Evolutionary conservation across 2,113 vertebrate species (phyloP).

Genomic region (Gavia stellata): DNA sequence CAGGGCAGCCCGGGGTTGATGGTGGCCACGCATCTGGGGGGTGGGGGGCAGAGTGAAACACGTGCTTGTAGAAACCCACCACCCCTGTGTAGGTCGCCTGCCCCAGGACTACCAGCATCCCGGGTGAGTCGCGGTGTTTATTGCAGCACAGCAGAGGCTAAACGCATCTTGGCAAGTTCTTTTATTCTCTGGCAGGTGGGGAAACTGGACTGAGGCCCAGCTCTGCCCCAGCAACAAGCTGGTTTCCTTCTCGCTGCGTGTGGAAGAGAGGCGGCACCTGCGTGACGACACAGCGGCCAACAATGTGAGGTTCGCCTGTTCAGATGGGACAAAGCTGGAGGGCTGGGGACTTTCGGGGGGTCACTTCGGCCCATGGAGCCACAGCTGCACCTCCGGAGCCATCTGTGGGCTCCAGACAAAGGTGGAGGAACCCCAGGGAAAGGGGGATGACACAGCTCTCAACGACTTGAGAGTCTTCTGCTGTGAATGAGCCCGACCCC

Average conservation of each 20-base stretch:
- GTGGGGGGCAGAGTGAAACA: not conserved
- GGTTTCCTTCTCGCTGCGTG: constrained; percentile 34
- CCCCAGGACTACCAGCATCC: no score
- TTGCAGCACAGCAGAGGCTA: not conserved
- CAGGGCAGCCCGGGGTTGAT: not conserved
- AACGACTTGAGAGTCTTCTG: not conserved
- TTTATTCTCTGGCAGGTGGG: constrained; percentile 46
- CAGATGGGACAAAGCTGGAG: not conserved
- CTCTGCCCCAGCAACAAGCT: constrained; percentile 31
- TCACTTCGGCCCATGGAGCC: constrained; percentile 25
- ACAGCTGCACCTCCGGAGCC: not conserved
- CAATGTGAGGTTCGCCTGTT: constrained; percentile 40
- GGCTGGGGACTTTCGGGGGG: not conserved
- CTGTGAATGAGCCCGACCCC: not conserved
- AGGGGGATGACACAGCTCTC: not conserved
- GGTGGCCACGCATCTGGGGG: not conserved
- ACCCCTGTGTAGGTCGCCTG: not conserved
- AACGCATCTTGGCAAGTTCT: not conserved
- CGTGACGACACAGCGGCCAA: constrained; percentile 12
- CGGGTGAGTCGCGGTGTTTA: accelerated
- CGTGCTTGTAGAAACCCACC: not conserved
- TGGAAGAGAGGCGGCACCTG: not conserved
- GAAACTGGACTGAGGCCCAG: constrained; percentile 35
- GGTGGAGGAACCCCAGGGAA: not conserved
- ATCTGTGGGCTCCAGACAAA: constrained; percentile 17